phyloP scores from a whole-genome alignment of 2,888 invertebrate species.

The Baronia brevicornis region DNA sequence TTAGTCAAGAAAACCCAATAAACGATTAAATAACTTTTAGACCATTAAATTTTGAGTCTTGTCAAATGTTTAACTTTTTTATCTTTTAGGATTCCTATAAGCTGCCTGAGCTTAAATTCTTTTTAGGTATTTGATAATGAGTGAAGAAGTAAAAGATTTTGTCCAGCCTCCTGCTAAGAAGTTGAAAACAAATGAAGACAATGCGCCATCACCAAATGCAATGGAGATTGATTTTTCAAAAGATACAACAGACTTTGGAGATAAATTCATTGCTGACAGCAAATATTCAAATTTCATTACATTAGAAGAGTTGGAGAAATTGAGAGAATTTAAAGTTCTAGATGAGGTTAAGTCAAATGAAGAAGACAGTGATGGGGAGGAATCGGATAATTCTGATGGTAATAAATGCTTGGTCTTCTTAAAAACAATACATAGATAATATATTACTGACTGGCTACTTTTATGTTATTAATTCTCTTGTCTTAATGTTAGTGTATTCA shows the following conservation, averaged over 20 bases:
- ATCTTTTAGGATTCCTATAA: slow-evolving; percentile 4
- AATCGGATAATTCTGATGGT: slow-evolving; percentile 50
- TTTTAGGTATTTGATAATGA: slow-evolving; percentile 15
- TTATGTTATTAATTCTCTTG: too few relatives aligned
- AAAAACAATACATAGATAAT: too few relatives aligned
- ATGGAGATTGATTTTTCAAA: slow-evolving; percentile 21
- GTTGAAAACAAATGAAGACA: slow-evolving; percentile 20
- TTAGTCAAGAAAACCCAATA: too few relatives aligned
- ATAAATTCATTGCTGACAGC: slow-evolving; percentile 23
- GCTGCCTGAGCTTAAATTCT: slow-evolving; percentile 10
- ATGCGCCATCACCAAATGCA: slow-evolving; percentile 1
- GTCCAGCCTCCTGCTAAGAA: slow-evolving; percentile 36
- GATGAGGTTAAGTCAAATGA: slow-evolving; percentile 65
- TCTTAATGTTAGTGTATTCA: too few relatives aligned
- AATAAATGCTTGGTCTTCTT: slow-evolving; percentile 16
- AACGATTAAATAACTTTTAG: too few relatives aligned
- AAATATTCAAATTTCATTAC: slow-evolving; percentile 41
- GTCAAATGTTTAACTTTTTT: slow-evolving; percentile 1
- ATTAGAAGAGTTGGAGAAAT: slow-evolving; percentile 44
- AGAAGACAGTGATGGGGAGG: slow-evolving; percentile 56
- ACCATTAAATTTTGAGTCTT: too few relatives aligned
- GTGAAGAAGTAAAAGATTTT: slow-evolving; percentile 14
- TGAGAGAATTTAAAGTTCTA: slow-evolving; percentile 58
- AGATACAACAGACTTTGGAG: slow-evolving; percentile 20
- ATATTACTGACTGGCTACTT: too few relatives aligned